Base-by-base conservation (phyloP, 2,797 vertebrate genomes). In the Girardinus metallicus region DNA sequence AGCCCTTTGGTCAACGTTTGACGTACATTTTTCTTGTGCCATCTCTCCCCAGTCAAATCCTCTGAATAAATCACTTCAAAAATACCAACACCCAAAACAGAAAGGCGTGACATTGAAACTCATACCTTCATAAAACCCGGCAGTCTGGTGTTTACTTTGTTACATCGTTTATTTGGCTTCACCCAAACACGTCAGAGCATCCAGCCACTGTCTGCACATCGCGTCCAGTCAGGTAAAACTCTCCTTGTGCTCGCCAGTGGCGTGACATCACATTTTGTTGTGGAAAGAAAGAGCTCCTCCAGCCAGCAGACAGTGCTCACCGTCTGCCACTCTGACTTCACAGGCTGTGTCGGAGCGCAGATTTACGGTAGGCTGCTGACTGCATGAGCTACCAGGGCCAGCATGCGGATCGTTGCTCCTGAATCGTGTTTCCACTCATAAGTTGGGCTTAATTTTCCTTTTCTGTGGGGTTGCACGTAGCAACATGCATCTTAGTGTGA, bases 131-230 rank as follows among this genome's bases (percentile, higher is more conserved):
- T 11, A 68, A 82, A 72, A 64, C 43, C 47, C 82, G 36, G 51
- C 34, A 55, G 76, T 57, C n/a, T 31, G n/a, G 2, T 79, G 75
- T 93, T 91, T 87, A 83, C 82, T 77, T 18, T 73, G 51, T 94
- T 86, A 84, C 90, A 82, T 95, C 86, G 93, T 93, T 80, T 92
- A 79, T 94, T 94, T 91, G 73, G 71, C n/a, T 82, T 87, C 84
- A 41, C 80, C 85, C 41, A 76, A 87, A 80, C 66, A 79, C 80
- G 86, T 86, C 81, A 73, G 82, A 78, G 76, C 80, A 49, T 66
- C 85, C 78, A 62, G 83, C 80, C 88, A 80, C 83, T 51, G 47
- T 81, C 75, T 62, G 77, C 81, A 31, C 79, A 12, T 85, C 44
- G 51, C 23, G 66, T 81, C 79, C 60, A 1, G 83, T 29, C 66